Base-by-base conservation (phyloP, 1,140 invertebrate species). In the Drosophila kurseongensis region DNA sequence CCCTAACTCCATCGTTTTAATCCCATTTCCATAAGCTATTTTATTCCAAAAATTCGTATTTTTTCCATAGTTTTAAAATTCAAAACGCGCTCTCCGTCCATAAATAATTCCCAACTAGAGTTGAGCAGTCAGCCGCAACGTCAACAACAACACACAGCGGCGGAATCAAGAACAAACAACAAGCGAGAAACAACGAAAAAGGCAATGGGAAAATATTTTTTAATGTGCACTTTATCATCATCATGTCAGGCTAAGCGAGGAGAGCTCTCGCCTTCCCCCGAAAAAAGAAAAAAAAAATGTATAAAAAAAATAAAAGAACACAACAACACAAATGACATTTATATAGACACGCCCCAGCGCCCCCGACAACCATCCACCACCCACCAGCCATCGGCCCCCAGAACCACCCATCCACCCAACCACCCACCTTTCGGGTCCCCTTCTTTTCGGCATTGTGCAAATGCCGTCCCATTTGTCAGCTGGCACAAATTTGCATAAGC, bases 401-500 rank as follows among this genome's bases (percentile, higher is more conserved):
- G 44, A 36, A 18, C 55, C 32, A 61, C 8, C 18, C 29, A 14
- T 18, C 16, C 23, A 52, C 8, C 18, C 29, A 14, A 18, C 16
- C 23, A 52, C 36, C 44, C 48, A 12, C 47, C 18, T 10, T 57
- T 48, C 3, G 16, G 18, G 41, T 14, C 36, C 55, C 27, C 18
- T 41, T 14, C 55, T 35, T 41, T 60, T 71, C 45, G 75, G 79
- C 76, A 88, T 86, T 86, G 83, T 86, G 83, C 83, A 86, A 86
- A 86, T 86, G 79, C 83, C 88, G 83, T 81, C 83, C 83, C 83
- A 86, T 86, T 86, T 86, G 83, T 86, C 83, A 86, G 83, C 75
- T 86, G 83, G 67, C 83, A 86, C 83, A 86, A 86, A 86, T 86
- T 86, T 86, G 83, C 83, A 86, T 86, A 86, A 86, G 83, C 83